Evolutionary conservation across 2,888 invertebrate genomes (phyloP), one percentile per base, ranked within the genome.

Genomic region (Orthonychiurus folsomi): DNA sequence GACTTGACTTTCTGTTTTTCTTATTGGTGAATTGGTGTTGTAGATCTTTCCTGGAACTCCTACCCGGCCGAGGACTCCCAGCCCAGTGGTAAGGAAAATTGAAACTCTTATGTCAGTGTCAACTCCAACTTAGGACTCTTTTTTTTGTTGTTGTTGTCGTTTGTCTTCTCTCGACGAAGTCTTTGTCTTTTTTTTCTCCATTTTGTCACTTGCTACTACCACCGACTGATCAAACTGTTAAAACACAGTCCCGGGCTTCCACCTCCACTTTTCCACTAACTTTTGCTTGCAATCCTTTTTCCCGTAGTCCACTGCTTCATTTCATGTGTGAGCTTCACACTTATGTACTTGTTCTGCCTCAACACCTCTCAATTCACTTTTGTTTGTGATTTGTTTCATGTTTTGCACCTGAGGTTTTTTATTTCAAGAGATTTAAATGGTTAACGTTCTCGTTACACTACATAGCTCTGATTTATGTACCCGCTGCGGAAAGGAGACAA

Each of bases 31-130:
- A 56, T 60, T 58, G 63, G 60, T 61, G 64, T 59, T 62, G 28
- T 70, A 81, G 81, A 80, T 79, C 73, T 80, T 81, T 74, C 79
- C 80, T 71, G 80, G 80, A 75, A 79, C 80, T 71, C 78, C 79
- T 73, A 79, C 79, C 75, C 77, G 79, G 75, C 79, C 79, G 75
- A 78, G 79, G 75, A 77, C 77, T 69, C 78, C 77, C 72, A 75
- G 70, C 73, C 78, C 79, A 78, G 79, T 79, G 72, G 71, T 72
- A 72, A 72, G 72, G 28, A 52, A 47, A 37, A 37, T 37, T 37
- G 37, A 37, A 37, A 37, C 37, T 37, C n/a, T 37, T 37, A 37
- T 37, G 37, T 37, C 37, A 37, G 15, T 37, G 37, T 37, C 37
- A 37, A 23, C 50, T 48, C 12, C 47, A 48, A 50, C 24, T 27